A percentile compares a stretch with the other conserved stretches of the same genome.
Conservation (phyloP, 2,888 invertebrate genomes). For the Acleris literana region DNA sequence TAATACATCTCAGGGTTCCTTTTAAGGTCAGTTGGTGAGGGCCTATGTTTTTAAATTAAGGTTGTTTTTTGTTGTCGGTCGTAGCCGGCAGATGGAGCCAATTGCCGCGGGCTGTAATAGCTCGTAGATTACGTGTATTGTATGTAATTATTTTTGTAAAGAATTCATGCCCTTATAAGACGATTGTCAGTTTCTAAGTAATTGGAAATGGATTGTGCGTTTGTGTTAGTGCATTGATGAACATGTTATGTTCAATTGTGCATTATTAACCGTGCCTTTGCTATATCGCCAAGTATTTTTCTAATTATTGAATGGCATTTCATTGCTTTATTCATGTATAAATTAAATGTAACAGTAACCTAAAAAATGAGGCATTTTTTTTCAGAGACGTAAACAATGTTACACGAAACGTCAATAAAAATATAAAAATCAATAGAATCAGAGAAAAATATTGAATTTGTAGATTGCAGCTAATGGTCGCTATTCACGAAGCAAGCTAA, state of each 20-base stretch:
- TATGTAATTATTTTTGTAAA: conserved; percentile 43
- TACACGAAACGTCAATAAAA: too few species aligned
- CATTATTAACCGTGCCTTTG: background rate
- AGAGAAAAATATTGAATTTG: conserved; percentile 16
- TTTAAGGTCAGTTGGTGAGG: conserved; percentile 70
- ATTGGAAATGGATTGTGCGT: conserved; percentile 12
- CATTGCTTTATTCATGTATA: too few species aligned
- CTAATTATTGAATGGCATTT: too few species aligned
- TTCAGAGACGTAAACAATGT: too few species aligned
- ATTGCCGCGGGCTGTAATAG: conserved; percentile 4
- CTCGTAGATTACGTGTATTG: conserved; percentile 41
- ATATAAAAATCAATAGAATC: background rate
- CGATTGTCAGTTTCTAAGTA: conserved; percentile 34
- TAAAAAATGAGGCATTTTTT: too few species aligned
- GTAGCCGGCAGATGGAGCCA: conserved; percentile 62
- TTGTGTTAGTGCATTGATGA: conserved; percentile 10
- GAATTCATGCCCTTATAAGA: conserved; percentile 45
- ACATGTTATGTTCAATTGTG: conserved; percentile 1
- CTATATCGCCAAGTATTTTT: too few species aligned
- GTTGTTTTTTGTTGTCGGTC: conserved; percentile 55
- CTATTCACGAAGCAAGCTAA: conserved; percentile 34
- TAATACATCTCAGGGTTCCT: conserved; percentile 73
- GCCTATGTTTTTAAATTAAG: conserved; percentile 56
- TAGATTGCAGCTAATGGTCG: conserved; percentile 34
- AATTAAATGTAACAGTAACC: too few species aligned